Evolutionary conservation across 2,113 vertebrate species (phyloP).

Genomic region (Ovis aries): DNA sequence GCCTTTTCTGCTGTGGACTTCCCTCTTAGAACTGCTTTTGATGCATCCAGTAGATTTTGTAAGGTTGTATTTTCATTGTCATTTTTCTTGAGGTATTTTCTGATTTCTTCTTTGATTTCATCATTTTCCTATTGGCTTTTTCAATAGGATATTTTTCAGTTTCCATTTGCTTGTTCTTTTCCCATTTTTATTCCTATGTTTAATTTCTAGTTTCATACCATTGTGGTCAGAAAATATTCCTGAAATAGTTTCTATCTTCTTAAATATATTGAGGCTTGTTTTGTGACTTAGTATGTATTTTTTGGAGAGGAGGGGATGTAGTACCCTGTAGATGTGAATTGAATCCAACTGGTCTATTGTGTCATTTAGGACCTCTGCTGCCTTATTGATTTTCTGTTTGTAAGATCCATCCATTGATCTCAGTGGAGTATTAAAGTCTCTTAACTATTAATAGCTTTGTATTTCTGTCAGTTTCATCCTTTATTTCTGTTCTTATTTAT

Average conservation of each 20-base stretch:
- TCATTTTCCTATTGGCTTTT: neutral
- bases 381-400: neutral
- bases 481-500: neutral
- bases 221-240: neutral
- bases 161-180: neutral
- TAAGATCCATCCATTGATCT: neutral
- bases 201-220: neutral
- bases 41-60: neutral
- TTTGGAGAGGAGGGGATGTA: neutral
- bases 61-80: neutral
- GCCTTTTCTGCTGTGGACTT: neutral
- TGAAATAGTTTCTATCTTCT: neutral
- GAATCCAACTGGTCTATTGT: neutral
- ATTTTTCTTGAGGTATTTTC: neutral
- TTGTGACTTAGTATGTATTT: neutral
- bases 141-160: neutral
- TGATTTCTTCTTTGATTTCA: neutral
- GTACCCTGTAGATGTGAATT: neutral
- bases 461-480: neutral
- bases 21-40: neutral
- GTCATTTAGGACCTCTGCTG: neutral
- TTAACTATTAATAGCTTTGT: neutral
- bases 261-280: neutral
- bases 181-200: neutral
- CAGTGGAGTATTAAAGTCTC: neutral